A percentile compares a stretch with the other conserved stretches of the same genome.
These are phyloP conservation scores for Radopholus similis DNA, from an alignment of 1,140 invertebrate genomes.

Conservation along the genomic window DNA sequence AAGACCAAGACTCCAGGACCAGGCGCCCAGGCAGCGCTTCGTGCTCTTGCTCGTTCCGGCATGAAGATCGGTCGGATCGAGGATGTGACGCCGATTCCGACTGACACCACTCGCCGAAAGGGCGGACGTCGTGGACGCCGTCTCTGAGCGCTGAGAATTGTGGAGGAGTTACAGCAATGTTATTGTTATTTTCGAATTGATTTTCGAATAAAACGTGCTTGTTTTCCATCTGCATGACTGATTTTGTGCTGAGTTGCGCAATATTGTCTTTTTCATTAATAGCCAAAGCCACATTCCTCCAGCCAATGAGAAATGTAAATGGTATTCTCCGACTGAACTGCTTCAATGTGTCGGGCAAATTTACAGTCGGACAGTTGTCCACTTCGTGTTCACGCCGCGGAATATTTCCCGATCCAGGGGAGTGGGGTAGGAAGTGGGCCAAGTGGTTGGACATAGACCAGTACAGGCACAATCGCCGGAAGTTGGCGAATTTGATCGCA, in stretches of 20 bases:
- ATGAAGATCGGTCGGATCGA: conserved; percentile 98
- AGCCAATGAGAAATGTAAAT: too few species aligned
- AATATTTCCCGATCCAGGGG: too few species aligned
- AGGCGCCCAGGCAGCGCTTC: conserved; percentile 92
- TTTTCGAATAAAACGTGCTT: too few species aligned
- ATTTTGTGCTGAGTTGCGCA: too few species aligned
- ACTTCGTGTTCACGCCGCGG: too few species aligned
- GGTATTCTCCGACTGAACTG: too few species aligned
- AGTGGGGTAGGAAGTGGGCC: neutral
- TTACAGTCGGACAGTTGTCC: too few species aligned
- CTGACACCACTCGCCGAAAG: conserved; percentile 96
- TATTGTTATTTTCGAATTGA: conserved; percentile 10
- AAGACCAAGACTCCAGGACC: conserved; percentile 94
- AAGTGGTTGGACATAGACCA: neutral
- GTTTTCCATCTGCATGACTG: too few species aligned
- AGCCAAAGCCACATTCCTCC: too few species aligned
- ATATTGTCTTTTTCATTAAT: too few species aligned
- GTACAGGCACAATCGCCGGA: neutral
- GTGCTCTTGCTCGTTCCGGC: conserved; percentile 91
- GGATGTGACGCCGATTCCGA: conserved; percentile 98
- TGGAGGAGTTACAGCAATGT: neutral
- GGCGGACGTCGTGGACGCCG: conserved; percentile 96
- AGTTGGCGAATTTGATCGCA: neutral
- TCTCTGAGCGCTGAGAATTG: conserved; percentile 70
- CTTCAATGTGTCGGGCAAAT: too few species aligned